A percentile compares a stretch with the other conserved stretches of the same genome.
These are phyloP conservation scores for Bemisia tabaci DNA, from an alignment of 1,140 invertebrate species.

Conservation along the genomic window DNA sequence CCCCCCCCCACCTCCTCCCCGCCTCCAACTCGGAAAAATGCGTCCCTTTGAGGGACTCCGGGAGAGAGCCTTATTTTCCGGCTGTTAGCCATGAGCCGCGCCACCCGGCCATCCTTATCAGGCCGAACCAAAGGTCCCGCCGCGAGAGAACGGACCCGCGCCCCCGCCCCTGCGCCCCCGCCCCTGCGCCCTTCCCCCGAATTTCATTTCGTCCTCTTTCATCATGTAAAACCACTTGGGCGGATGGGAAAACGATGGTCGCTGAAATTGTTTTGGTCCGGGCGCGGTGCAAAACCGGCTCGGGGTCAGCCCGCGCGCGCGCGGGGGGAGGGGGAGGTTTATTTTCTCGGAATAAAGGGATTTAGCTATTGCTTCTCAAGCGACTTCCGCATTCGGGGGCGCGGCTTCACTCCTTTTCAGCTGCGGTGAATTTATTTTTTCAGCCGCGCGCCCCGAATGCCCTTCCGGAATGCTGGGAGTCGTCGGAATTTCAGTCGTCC, in stretches of 20 bases:
- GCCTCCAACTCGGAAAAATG: not conserved
- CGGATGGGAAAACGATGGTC: not conserved
- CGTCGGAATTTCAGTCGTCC: no score
- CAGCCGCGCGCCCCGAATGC: no score
- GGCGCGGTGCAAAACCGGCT: no score
- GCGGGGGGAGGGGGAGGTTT: no score
- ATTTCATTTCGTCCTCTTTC: not conserved
- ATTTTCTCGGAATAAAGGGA: no score
- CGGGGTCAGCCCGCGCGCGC: no score
- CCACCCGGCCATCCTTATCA: not conserved
- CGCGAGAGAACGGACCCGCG: not conserved
- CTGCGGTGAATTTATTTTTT: no score
- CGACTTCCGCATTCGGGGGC: no score
- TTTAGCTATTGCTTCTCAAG: no score
- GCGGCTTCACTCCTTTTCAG: no score
- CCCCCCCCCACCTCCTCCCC: no score
- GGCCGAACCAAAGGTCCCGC: not conserved
- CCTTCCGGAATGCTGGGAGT: no score
- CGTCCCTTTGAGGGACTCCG: not conserved
- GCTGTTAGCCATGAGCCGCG: not conserved
- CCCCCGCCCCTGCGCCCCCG: not conserved
- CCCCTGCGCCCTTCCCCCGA: not conserved
- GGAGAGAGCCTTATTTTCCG: not conserved
- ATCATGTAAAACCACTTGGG: not conserved
- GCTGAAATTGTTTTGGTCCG: not conserved